Percentiles rank a stretch among this genome's conserved stretches.
Conservation (phyloP, 2,888 invertebrate species). For the Drosophila mimica region DNA sequence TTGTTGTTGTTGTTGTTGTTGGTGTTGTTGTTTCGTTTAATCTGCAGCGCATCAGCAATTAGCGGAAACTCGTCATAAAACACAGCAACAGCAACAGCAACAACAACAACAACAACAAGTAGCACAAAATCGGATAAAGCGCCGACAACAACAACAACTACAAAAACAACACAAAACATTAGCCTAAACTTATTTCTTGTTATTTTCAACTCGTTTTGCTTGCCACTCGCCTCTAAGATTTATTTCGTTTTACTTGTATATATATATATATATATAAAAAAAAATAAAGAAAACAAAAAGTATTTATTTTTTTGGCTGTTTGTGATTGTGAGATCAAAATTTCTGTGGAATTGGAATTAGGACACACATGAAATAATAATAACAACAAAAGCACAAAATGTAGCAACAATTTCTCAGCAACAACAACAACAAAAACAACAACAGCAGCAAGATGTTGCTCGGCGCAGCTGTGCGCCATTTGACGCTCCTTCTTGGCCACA, state of each 20-base stretch:
- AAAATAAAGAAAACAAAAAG: neutral
- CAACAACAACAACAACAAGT: neutral
- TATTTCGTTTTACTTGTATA: constrained; percentile 70
- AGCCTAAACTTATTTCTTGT: constrained; percentile 64
- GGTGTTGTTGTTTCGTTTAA: constrained; percentile 60
- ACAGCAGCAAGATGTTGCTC: constrained; percentile 43
- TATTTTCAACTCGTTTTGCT: constrained; percentile 71
- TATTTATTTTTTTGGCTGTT: constrained; percentile 21
- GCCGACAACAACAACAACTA: constrained; percentile 27
- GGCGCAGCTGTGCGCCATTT: constrained; percentile 77
- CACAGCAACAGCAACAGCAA: constrained; percentile 52
- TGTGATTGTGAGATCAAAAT: constrained; percentile 78
- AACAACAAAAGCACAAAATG: constrained; percentile 62
- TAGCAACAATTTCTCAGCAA: constrained; percentile 70
- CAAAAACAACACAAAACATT: constrained; percentile 53
- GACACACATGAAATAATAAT: constrained; percentile 72
- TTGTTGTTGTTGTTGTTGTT: constrained; percentile 38
- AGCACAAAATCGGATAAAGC: no score
- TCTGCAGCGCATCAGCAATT: constrained; percentile 81
- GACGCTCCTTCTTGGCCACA: constrained; percentile 57
- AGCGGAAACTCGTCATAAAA: constrained; percentile 81
- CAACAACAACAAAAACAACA: constrained; percentile 27
- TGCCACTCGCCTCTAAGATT: constrained; percentile 72
- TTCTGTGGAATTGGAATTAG: constrained; percentile 81
- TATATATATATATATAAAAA: constrained; percentile 14